Conservation (phyloP, 2,888 invertebrate genomes). For the Parnassius orleans region DNA sequence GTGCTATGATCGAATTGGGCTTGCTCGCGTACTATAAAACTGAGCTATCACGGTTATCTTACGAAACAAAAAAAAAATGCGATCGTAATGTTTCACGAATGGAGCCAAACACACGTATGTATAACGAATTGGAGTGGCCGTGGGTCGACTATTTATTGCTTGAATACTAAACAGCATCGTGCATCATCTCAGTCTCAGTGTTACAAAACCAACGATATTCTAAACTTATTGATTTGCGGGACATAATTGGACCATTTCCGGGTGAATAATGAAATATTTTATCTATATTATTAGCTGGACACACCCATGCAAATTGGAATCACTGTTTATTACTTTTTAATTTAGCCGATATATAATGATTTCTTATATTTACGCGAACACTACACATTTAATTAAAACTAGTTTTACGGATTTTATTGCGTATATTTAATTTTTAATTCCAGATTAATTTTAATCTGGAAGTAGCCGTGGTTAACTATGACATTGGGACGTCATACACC, state of each 20-base stretch:
- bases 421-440: too few species aligned
- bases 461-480: too few species aligned
- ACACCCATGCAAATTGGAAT: background rate
- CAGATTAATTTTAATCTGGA: too few species aligned
- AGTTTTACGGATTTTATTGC: too few species aligned
- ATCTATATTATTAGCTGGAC: conserved; percentile 3
- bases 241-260: conserved; percentile 9
- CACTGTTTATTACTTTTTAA: too few species aligned
- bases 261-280: background rate
- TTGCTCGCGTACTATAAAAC: too few species aligned
- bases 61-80: conserved; percentile 9
- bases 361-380: too few species aligned
- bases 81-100: conserved; percentile 15
- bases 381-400: too few species aligned
- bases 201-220: conserved; percentile 6
- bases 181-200: conserved; percentile 2
- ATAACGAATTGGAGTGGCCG: conserved; percentile 18
- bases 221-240: background rate
- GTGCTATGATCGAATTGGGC: too few species aligned
- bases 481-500: too few species aligned
- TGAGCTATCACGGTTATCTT: background rate
- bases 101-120: conserved; percentile 9
- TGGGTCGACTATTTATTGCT: conserved; percentile 29
- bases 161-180: conserved; percentile 18
- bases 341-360: too few species aligned